Evolutionary conservation across 2,113 vertebrate genomes (phyloP).

Genomic region (Limnothrissa miodon): DNA sequence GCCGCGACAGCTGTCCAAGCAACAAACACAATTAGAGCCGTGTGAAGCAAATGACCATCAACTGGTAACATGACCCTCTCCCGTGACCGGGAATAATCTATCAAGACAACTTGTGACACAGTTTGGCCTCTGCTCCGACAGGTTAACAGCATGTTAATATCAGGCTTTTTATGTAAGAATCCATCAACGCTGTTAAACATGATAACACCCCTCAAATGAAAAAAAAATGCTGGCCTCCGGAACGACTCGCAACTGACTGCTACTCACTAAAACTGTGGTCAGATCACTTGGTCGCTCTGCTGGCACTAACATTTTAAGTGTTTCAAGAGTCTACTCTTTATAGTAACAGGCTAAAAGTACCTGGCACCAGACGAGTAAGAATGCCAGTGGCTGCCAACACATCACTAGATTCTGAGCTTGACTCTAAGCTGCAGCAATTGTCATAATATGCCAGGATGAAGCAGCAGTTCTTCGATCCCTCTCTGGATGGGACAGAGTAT

Average conservation of each 20-base stretch:
- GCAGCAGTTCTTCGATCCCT: no score
- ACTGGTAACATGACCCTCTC: neutral
- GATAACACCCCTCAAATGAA: neutral
- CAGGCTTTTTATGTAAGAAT: neutral
- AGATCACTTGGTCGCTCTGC: neutral
- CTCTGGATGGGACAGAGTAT: neutral
- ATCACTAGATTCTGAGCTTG: neutral
- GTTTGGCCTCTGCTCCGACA: neutral
- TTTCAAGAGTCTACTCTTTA: neutral
- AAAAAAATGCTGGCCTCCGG: neutral
- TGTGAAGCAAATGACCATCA: neutral
- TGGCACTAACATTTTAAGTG: neutral
- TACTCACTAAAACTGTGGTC: neutral
- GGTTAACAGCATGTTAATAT: neutral
- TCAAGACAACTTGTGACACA: neutral
- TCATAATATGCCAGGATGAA: neutral
- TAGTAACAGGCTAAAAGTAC: neutral
- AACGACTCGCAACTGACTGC: neutral
- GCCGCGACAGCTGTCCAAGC: neutral
- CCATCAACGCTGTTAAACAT: neutral
- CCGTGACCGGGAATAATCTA: neutral
- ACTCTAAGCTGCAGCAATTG: neutral
- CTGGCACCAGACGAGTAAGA: neutral
- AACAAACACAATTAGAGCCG: neutral
- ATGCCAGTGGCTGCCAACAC: neutral